These are phyloP conservation scores for Takifugu rubripes DNA, from an alignment of 2,797 vertebrate genomes.

Conservation along the genomic window DNA sequence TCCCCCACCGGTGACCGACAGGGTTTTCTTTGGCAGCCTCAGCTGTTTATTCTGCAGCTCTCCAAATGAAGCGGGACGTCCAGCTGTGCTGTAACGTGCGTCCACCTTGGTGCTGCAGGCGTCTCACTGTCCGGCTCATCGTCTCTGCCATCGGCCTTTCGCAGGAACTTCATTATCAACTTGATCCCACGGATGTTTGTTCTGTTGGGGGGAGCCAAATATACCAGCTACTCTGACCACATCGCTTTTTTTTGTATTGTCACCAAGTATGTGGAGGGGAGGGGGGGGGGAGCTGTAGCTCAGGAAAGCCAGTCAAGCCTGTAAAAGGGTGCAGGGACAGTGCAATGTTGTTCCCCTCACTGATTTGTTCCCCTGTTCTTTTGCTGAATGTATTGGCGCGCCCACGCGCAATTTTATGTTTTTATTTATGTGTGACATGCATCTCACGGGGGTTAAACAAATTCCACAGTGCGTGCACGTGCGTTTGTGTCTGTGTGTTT, in stretches of 20 bases:
- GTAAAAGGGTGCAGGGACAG: slow-evolving; percentile 63
- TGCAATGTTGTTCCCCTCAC: slow-evolving; percentile 65
- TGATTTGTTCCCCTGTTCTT: slow-evolving; percentile 10
- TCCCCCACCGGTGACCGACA: no score
- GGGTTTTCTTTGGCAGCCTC: no score
- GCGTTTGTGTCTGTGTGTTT: not conserved
- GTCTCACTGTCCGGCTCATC: no score
- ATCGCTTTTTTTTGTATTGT: slow-evolving; percentile 9
- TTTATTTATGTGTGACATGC: slow-evolving; percentile 29
- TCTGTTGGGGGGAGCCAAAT: not conserved
- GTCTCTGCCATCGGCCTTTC: not conserved
- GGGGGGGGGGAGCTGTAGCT: slow-evolving; percentile 45
- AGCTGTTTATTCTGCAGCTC: no score
- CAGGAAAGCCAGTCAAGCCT: slow-evolving; percentile 45
- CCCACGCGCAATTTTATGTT: slow-evolving; percentile 22
- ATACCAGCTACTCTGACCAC: slow-evolving; percentile 18
- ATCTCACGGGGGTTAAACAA: no score
- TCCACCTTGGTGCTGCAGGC: no score
- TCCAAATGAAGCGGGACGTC: no score
- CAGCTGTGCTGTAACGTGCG: no score
- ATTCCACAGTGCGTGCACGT: not conserved
- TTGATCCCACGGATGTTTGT: slow-evolving; percentile 8
- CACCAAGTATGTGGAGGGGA: slow-evolving; percentile 23
- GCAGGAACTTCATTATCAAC: not conserved
- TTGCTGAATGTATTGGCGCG: slow-evolving; percentile 16